Evolutionary conservation across 2,113 vertebrate genomes (phyloP), one percentile per base, ranked within the genome.

Genomic region (Plotosus lineatus): DNA sequence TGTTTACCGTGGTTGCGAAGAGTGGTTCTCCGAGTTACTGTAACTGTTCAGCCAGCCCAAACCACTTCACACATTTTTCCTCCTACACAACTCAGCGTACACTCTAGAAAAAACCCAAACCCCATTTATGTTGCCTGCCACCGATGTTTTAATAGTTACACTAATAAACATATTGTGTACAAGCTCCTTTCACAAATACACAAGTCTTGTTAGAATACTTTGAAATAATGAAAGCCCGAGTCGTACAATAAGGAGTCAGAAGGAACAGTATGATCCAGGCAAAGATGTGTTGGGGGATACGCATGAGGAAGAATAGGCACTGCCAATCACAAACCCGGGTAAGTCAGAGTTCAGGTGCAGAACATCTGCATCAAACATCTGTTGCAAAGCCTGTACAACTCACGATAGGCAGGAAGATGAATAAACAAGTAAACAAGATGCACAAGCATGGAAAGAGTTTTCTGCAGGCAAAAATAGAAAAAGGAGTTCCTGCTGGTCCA

Each of bases 311-410:
- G 50, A 50, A 71, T 56, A n/a, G 51, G 77, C 58, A 68, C 48
- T 26, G 55, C 77, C 50, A 68, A 55, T 53, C 63, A 55, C 63
- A 7, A 28, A 53, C 36, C 19, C 44, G 50, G 60, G 44, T 11
- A 38, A 38, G 31, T 14, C 44, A 50, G 28, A 61, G 36, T 86
- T 92, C 87, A 91, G 85, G 85, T 91, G 90, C 85, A 84, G 65
- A 90, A 88, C 90, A 91, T 17, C 82, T 91, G 90, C 71, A 83
- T 82, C 72, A 61, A 56, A 79, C 87, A 85, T 83, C 79, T 84
- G 78, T 80, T 84, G 81, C 19, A 36, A 65, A 26, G 55, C 69
- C 60, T 55, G 44, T 66, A 77, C 46, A 36, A 31, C 33, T 72
- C 83, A 74, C 28, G 58, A 44, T 75, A 48, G 36, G 36, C 61